Base-by-base conservation (phyloP, 2,797 vertebrate genomes). In the Spea hammondii region DNA sequence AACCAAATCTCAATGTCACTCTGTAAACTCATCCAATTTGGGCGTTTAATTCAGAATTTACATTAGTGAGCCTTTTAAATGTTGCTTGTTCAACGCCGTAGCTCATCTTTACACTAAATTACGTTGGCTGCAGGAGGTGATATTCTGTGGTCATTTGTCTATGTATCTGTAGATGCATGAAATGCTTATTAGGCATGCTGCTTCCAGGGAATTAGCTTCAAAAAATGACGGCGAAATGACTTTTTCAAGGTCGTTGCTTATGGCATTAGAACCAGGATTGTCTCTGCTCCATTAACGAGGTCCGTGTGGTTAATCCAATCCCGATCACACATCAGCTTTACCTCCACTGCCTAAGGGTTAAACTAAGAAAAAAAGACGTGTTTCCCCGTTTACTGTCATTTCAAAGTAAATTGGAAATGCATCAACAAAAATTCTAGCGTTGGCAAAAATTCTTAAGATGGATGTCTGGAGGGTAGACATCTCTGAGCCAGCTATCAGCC, bases 21-120 rank as follows among this genome's bases (percentile, higher is more conserved):
- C 55, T 48, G 69, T 69, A 67, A 81, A 64, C 46, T 62, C 76
- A 82, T 77, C 75, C 70, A 55, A 44, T 69, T 70, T 45, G 70
- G 65, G 57, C 54, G 44, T 73, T 65, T 82, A 67, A 74, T 73
- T 77, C 53, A 82, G 57, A 64, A 55, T 70, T 9, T 12, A n/a
- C 69, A 53, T 72, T 72, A 65, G 8, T 2, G 45, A 76, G 67
- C 62, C 67, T 59, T 76, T 81, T 72, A 69, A 77, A 77, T 82
- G 59, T 73, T 55, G 65, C 69, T 72, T 47, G 67, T 82, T 69
- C 54, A 65, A 69, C 65, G 79, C 75, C 47, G 50, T 62, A 77
- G 74, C 79, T 82, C 79, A 73, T 82, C 79, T 82, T 77, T 77
- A 77, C 75, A 77, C 68, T 70, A 73, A 82, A 82, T 82, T 77